Evolutionary conservation across 2,888 invertebrate genomes (phyloP).

Genomic region (Danaus chrysippus): DNA sequence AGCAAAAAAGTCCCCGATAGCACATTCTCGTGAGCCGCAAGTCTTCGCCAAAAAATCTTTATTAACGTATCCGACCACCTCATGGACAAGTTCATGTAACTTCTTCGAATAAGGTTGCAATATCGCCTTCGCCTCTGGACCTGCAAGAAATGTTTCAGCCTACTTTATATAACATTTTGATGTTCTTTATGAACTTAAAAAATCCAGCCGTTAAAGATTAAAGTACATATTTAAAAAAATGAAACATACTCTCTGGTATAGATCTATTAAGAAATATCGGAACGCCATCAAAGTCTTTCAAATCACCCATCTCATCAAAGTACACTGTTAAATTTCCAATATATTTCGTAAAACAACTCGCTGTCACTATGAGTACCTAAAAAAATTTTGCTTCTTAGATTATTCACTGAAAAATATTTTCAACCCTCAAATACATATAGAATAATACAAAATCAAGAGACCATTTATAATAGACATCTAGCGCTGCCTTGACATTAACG

Average conservation of each 20-base stretch:
- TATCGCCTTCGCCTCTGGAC: slow-evolving; percentile 75
- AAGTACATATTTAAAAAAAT: background rate
- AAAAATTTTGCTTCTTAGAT: background rate
- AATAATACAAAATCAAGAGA: no score
- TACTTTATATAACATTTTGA: no score
- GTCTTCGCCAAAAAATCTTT: slow-evolving; percentile 68
- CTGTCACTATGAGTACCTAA: slow-evolving; percentile 83
- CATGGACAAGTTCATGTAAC: slow-evolving; percentile 73
- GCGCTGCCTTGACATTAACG: background rate
- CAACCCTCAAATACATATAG: no score
- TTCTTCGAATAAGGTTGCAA: slow-evolving; percentile 79
- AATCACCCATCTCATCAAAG: slow-evolving; percentile 83
- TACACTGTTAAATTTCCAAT: slow-evolving; percentile 86
- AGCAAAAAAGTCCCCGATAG: slow-evolving; percentile 83
- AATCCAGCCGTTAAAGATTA: background rate
- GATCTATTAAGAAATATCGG: slow-evolving; percentile 83
- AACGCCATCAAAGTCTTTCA: slow-evolving; percentile 82
- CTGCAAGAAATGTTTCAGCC: slow-evolving; percentile 50
- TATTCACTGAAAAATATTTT: no score
- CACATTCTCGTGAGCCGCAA: slow-evolving; percentile 82
- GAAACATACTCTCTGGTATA: slow-evolving; percentile 81
- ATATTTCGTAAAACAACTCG: slow-evolving; percentile 85
- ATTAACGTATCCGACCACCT: slow-evolving; percentile 75
- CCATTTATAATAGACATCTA: slow-evolving; percentile 2
- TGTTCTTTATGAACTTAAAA: no score